phyloP scores from a whole-genome alignment of 2,888 invertebrate species.

The Lapara coniferarum region DNA sequence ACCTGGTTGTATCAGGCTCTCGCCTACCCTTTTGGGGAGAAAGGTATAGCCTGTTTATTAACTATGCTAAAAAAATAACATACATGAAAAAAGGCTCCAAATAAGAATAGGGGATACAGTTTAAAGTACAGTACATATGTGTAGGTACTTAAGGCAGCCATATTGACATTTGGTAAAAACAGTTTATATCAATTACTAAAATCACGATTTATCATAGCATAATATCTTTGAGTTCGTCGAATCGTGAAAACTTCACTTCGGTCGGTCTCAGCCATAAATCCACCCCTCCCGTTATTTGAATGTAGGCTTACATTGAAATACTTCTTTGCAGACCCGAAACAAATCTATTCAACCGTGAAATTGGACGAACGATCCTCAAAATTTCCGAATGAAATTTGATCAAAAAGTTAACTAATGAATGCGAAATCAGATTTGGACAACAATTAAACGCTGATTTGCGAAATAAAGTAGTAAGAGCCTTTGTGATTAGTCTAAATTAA shows the following conservation, averaged over 20 bases:
- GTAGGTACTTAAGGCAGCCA: background rate
- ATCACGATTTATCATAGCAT: constrained; percentile 50
- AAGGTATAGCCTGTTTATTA: too few relatives aligned
- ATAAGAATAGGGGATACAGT: too few relatives aligned
- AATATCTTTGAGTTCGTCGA: constrained; percentile 58
- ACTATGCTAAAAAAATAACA: too few relatives aligned
- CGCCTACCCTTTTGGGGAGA: too few relatives aligned
- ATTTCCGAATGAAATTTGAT: constrained; percentile 73
- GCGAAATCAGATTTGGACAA: constrained; percentile 59
- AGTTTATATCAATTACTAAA: constrained; percentile 47
- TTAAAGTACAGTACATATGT: too few relatives aligned
- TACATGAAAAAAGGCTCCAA: too few relatives aligned
- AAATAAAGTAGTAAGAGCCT: constrained; percentile 28
- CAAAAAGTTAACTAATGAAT: constrained; percentile 75
- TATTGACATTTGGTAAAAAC: constrained; percentile 30
- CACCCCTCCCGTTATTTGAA: constrained; percentile 70
- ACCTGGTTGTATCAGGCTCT: too few relatives aligned
- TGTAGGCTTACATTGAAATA: constrained; percentile 74
- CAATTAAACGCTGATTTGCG: constrained; percentile 46
- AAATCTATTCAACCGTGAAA: constrained; percentile 75
- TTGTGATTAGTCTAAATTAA: constrained; percentile 10
- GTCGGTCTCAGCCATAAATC: constrained; percentile 64
- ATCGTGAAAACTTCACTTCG: constrained; percentile 63
- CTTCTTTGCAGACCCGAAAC: constrained; percentile 74
- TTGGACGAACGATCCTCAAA: constrained; percentile 74